A percentile compares a stretch with the other conserved stretches of the same genome.
Conservation (phyloP, 1,140 invertebrate species). For the Oncopodura yosiiana region DNA sequence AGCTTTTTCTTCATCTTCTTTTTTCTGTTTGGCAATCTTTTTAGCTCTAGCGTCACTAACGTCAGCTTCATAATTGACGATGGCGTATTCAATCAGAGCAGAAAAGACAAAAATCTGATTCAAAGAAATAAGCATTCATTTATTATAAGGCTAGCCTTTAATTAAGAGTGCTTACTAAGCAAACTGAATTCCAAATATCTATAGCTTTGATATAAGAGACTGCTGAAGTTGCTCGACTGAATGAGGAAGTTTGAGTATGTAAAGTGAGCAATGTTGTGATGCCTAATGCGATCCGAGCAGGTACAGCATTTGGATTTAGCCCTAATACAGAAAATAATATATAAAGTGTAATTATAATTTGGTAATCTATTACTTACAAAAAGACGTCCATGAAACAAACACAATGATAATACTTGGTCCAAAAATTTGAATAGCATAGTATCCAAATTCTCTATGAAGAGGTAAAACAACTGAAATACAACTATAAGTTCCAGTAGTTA, state of each 20-base stretch:
- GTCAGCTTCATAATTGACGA: conserved; percentile 5
- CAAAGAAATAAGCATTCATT: too few relatives aligned
- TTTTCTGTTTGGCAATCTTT: too few relatives aligned
- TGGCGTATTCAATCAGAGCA: neutral
- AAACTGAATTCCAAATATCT: conserved; percentile 42
- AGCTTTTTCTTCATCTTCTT: too few relatives aligned
- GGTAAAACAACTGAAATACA: conserved; percentile 13
- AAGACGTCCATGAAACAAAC: conserved; percentile 49
- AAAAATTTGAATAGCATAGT: conserved; percentile 45
- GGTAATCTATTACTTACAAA: conserved; percentile 50
- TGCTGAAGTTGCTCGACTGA: conserved; percentile 36
- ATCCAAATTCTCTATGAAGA: conserved; percentile 20
- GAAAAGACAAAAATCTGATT: conserved; percentile 4
- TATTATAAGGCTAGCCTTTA: too few relatives aligned
- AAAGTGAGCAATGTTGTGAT: conserved; percentile 50
- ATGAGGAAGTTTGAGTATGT: conserved; percentile 48
- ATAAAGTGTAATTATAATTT: too few relatives aligned
- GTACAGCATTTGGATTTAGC: conserved; percentile 47
- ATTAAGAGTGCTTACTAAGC: too few relatives aligned
- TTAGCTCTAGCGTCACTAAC: too few relatives aligned
- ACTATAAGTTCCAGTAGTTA: conserved; percentile 17
- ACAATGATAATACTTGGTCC: conserved; percentile 47
- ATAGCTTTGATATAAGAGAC: conserved; percentile 40
- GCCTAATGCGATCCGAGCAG: conserved; percentile 48
- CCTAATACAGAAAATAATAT: too few relatives aligned